Evolutionary conservation across 1,140 invertebrate species (phyloP), one percentile per base, ranked within the genome.

Genomic region (Trichonephila clavipes): DNA sequence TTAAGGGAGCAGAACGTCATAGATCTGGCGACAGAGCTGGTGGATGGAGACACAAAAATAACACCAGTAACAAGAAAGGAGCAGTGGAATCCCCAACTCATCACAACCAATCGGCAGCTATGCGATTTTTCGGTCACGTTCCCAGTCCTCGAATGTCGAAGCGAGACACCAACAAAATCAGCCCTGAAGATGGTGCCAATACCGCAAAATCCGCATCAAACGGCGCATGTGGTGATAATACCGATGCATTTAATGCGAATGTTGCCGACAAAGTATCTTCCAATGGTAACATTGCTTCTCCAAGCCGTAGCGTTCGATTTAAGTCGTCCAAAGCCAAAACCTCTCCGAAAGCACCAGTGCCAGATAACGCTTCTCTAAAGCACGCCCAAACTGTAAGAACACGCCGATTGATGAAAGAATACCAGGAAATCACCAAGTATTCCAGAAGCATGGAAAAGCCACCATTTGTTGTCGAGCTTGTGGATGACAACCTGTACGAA

Each of bases 401-500:
- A 10, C 96, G 97, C 81, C 96, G 98, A 58, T 96, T 99, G 44
- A 99, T 99, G 98, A 99, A 99, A 95, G 98, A 99, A 95, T 97
- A 98, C 72, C 97, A 97, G 94, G 98, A 99, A 95, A 98, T 99
- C 94, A 97, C 98, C 95, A 97, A 97, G 94, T 96, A 97, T 94
- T 93, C 94, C 51, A 96, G 96, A 94, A 97, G 96, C 51, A 62
- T 92, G 95, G 96, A 82, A 40, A 97, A 97, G 95, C 83, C 95
- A 2, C 96, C 98, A 0, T 99, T 99, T 95, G 97, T 97, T 87
- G 98, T 99, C 90, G 98, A 99, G 95, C 96, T 99, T 90, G 97
- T 99, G 59, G 98, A 98, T 95, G 98, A 99, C 95, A 98, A 98
- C 96, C 96, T 99, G 7, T 99, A 98, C 96, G 98, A 99, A 95